phyloP scores from a whole-genome alignment of 2,888 invertebrate species.

The Rhagium mordax region DNA sequence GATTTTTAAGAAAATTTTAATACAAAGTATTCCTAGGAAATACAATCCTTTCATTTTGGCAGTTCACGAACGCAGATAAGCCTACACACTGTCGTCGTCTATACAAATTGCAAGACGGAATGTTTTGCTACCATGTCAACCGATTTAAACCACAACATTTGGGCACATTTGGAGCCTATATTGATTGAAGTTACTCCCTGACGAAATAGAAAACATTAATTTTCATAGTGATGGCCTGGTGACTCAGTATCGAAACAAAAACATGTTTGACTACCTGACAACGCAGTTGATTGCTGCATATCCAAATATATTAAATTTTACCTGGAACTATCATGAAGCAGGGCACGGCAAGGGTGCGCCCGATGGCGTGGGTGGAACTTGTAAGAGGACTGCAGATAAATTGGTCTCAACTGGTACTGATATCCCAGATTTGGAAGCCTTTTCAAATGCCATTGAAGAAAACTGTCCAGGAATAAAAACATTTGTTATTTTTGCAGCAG shows the following conservation, averaged over 20 bases:
- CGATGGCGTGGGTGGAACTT: not conserved
- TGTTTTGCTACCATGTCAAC: not conserved
- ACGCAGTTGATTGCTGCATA: not conserved
- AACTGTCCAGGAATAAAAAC: not conserved
- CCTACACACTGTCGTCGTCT: constrained; percentile 65
- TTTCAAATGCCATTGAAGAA: not conserved
- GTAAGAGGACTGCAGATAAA: not conserved
- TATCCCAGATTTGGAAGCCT: not conserved
- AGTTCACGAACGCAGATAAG: constrained; percentile 55
- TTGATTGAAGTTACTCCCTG: not conserved
- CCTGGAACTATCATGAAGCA: not conserved
- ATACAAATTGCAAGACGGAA: constrained; percentile 34
- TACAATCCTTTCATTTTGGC: constrained; percentile 65
- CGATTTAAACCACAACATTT: not conserved
- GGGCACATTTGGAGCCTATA: not conserved
- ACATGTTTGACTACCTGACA: not conserved
- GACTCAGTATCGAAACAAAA: not conserved
- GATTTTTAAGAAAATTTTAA: constrained; percentile 65
- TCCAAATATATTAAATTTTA: not conserved
- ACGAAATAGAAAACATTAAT: not conserved
- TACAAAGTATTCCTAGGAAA: constrained; percentile 55
- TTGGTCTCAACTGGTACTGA: not conserved
- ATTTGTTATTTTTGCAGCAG: not conserved
- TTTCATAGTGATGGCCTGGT: not conserved
- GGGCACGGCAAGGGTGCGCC: not conserved